Evolutionary conservation across 2,888 invertebrate species (phyloP).

Genomic region (Neoitamus cyanurus): DNA sequence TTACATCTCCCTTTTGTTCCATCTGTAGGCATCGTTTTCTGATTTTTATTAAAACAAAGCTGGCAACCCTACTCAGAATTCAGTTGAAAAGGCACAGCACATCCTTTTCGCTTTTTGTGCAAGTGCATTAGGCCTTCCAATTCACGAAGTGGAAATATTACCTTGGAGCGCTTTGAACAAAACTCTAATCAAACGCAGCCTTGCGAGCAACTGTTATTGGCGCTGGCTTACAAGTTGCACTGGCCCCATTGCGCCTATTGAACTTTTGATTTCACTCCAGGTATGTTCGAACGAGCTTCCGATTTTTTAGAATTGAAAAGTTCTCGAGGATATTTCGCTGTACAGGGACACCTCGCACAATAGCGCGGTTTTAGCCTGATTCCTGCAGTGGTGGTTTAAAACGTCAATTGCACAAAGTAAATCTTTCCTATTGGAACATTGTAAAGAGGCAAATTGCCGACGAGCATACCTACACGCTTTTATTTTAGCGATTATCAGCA

Average conservation of each 20-base stretch:
- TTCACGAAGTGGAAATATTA: neutral
- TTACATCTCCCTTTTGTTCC: too few species aligned
- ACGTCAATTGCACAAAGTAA: neutral
- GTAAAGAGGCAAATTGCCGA: neutral
- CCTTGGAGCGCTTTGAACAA: neutral
- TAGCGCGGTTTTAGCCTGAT: neutral
- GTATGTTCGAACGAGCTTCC: neutral
- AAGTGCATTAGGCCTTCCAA: neutral
- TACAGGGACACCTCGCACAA: neutral
- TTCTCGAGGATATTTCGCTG: neutral
- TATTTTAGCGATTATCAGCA: neutral
- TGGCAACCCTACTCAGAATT: neutral
- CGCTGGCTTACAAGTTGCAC: too few species aligned
- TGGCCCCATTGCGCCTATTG: neutral
- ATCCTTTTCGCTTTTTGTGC: neutral
- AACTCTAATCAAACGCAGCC: neutral
- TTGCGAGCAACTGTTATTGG: neutral
- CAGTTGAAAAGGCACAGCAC: neutral
- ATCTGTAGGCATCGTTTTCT: neutral
- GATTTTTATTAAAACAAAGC: neutral
- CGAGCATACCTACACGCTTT: neutral
- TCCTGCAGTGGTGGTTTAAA: neutral
- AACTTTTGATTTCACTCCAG: neutral
- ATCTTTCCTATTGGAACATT: too few species aligned
- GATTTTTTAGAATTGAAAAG: neutral